Evolutionary conservation across 2,888 invertebrate species (phyloP).

Genomic region (Scaptodrosophila latifasciaeformis): DNA sequence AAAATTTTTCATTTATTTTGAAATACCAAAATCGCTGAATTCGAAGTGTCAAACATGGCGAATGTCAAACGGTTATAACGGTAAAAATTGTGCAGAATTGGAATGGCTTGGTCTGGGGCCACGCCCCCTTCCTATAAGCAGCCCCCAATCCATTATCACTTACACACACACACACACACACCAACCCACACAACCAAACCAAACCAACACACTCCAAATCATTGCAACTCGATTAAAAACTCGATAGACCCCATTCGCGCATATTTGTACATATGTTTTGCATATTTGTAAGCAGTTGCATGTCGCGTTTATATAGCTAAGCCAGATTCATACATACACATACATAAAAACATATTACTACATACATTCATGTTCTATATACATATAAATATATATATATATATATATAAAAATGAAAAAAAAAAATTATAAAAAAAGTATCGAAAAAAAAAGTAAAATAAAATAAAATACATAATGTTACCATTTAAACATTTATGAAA

Average conservation of each 20-base stretch:
- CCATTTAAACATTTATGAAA: conserved; percentile 9
- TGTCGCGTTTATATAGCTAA: background rate
- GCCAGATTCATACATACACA: background rate
- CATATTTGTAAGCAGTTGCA: conserved; percentile 2
- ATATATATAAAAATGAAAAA: conserved; percentile 42
- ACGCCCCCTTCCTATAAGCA: no score
- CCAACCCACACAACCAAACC: no score
- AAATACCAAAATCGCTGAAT: no score
- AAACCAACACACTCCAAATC: background rate
- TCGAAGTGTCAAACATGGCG: no score
- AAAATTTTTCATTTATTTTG: no score
- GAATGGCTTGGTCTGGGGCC: no score
- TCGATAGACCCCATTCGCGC: background rate
- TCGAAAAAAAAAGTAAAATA: conserved; percentile 40
- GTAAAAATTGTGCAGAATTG: no score
- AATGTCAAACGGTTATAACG: no score
- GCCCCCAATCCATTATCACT: no score
- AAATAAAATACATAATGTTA: conserved; percentile 13
- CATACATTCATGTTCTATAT: conserved; percentile 66
- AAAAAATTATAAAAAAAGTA: conserved; percentile 23
- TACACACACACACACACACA: no score
- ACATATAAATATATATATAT: conserved; percentile 37
- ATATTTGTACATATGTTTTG: conserved; percentile 5
- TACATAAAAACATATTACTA: conserved; percentile 49
- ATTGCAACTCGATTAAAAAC: no score